Conservation (phyloP, 1,140 invertebrate genomes). For the Solen grandis region DNA sequence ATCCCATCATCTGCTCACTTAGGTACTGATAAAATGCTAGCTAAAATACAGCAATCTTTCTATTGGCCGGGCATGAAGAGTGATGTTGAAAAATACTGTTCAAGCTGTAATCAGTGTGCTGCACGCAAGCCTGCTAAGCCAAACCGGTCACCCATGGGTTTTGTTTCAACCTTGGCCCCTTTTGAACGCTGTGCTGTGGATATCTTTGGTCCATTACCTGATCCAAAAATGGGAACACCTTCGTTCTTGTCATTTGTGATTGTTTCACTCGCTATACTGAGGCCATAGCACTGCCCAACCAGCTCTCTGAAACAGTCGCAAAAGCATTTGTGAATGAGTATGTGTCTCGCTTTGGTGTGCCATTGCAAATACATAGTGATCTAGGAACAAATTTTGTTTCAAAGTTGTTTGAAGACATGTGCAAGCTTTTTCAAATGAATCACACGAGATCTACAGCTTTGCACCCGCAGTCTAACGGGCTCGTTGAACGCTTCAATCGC, state of each 20-base stretch:
- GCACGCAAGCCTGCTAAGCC: slow-evolving; percentile 22
- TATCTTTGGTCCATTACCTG: slow-evolving; percentile 71
- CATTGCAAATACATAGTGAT: slow-evolving; percentile 53
- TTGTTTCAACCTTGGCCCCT: slow-evolving; percentile 39
- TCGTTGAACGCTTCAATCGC: slow-evolving; percentile 68
- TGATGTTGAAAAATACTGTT: too few species aligned
- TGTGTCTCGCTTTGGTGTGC: slow-evolving; percentile 57
- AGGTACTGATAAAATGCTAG: slow-evolving; percentile 21
- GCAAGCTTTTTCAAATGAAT: slow-evolving; percentile 55
- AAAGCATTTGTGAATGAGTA: slow-evolving; percentile 51
- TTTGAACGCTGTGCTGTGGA: slow-evolving; percentile 72
- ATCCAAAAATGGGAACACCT: slow-evolving; percentile 64
- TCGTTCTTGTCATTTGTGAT: slow-evolving; percentile 65
- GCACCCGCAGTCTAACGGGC: slow-evolving; percentile 72
- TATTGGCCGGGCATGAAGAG: too few species aligned
- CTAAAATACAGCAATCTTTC: too few species aligned
- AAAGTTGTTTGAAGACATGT: slow-evolving; percentile 43
- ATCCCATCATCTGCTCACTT: slow-evolving; percentile 51
- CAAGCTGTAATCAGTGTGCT: too few species aligned
- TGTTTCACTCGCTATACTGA: slow-evolving; percentile 73
- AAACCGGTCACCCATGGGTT: slow-evolving; percentile 22
- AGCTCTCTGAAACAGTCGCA: slow-evolving; percentile 53
- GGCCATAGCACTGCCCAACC: slow-evolving; percentile 61
- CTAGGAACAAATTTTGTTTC: slow-evolving; percentile 60
- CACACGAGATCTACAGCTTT: slow-evolving; percentile 63